A percentile compares a stretch with the other conserved stretches of the same genome.
phyloP scores from a whole-genome alignment of 1,140 invertebrate species.

The Anoplolepis gracilipes region DNA sequence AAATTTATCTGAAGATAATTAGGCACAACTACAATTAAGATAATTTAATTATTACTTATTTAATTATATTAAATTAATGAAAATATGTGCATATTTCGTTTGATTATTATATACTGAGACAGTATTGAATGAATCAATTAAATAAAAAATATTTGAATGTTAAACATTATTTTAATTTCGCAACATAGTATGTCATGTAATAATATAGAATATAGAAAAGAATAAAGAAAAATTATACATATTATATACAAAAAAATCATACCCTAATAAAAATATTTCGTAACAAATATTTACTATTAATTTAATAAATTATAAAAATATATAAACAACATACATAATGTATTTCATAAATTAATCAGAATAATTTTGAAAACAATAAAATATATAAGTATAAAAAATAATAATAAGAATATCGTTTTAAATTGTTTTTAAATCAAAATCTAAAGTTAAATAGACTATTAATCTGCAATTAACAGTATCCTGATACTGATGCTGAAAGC shows the following conservation, averaged over 20 bases:
- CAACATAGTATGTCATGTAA: not conserved
- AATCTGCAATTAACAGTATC: not conserved
- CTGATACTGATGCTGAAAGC: conserved; percentile 35
- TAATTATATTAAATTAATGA: not conserved
- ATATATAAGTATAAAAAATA: not conserved
- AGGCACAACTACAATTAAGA: not conserved
- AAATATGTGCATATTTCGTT: not conserved
- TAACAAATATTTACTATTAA: too few relatives aligned
- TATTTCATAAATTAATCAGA: not conserved
- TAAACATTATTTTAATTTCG: not conserved
- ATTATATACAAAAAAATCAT: too few relatives aligned
- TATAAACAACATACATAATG: too few relatives aligned
- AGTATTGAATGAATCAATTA: not conserved
- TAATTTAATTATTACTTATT: not conserved
- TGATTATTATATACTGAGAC: not conserved
- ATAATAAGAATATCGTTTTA: not conserved
- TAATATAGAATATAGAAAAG: not conserved
- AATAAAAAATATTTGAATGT: not conserved
- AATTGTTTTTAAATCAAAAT: not conserved
- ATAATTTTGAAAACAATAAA: not conserved
- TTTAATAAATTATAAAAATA: too few relatives aligned
- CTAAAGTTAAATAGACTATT: not conserved
- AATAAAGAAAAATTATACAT: too few relatives aligned
- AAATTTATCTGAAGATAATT: not conserved
- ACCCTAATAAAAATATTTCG: too few relatives aligned